Conservation (phyloP, 2,797 vertebrate genomes). For the Rhadinocentrus ornatus region DNA sequence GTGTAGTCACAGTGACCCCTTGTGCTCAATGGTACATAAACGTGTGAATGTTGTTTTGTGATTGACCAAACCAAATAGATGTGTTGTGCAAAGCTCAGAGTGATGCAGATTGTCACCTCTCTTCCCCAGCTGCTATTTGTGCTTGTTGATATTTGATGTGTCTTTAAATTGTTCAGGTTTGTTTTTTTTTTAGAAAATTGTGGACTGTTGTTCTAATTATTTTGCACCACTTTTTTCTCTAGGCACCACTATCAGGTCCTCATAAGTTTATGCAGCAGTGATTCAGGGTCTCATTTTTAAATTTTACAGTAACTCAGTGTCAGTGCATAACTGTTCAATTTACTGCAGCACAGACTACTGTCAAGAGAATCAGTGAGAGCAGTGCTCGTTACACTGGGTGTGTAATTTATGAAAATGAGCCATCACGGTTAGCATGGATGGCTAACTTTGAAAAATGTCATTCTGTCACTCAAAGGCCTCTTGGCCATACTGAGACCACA, state of each 20-base stretch:
- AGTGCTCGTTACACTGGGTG: conserved; percentile 53
- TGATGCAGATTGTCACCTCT: conserved; percentile 67
- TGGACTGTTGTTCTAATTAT: conserved; percentile 18
- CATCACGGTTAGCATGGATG: conserved; percentile 55
- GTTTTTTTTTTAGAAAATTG: conserved; percentile 27
- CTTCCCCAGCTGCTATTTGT: conserved; percentile 73
- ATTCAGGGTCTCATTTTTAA: conserved; percentile 52
- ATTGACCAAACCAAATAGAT: conserved; percentile 79
- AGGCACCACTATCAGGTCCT: conserved; percentile 43
- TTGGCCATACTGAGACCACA: conserved; percentile 27
- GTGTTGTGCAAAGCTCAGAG: conserved; percentile 77
- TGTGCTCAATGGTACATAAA: conserved; percentile 82
- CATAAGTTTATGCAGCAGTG: conserved; percentile 44
- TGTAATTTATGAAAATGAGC: conserved; percentile 67
- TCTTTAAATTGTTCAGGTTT: conserved; percentile 37
- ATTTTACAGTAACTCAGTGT: conserved; percentile 62
- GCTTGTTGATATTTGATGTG: conserved; percentile 72
- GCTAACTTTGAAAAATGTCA: conserved; percentile 45
- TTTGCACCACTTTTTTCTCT: conserved; percentile 39
- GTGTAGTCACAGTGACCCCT: conserved; percentile 80
- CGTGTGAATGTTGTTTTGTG: conserved; percentile 81
- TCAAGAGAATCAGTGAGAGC: conserved; percentile 44
- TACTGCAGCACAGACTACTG: conserved; percentile 36
- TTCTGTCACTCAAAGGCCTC: conserved; percentile 52
- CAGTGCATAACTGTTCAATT: conserved; percentile 41